A percentile compares a stretch with the other conserved stretches of the same genome.
Conservation (phyloP, 1,140 invertebrate species). For the Aphis craccivora region DNA sequence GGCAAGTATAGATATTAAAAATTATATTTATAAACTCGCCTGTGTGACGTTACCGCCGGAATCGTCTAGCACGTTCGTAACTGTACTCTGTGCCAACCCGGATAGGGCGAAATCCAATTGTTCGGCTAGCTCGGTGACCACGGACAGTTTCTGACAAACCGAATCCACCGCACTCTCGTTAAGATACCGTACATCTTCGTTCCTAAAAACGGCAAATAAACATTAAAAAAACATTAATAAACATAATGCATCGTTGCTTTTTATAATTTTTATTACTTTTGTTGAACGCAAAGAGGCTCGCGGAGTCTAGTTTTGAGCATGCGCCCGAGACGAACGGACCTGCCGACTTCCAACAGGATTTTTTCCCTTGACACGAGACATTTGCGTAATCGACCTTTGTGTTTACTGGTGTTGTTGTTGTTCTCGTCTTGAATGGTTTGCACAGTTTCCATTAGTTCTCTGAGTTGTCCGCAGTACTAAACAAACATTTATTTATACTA, state of each 20-base stretch:
- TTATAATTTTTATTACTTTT: constrained; percentile 63
- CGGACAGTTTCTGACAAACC: constrained; percentile 71
- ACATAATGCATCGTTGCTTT: neutral
- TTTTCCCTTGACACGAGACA: constrained; percentile 71
- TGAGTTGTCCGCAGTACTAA: constrained; percentile 69
- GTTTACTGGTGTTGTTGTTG: constrained; percentile 61
- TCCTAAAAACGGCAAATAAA: constrained; percentile 31
- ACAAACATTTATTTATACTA: constrained; percentile 40
- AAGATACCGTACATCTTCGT: constrained; percentile 59
- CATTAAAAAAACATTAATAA: neutral
- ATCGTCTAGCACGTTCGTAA: constrained; percentile 24
- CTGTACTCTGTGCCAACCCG: constrained; percentile 62
- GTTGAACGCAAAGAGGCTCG: constrained; percentile 68
- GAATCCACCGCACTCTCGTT: constrained; percentile 73
- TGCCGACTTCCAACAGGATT: constrained; percentile 75
- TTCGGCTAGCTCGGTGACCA: constrained; percentile 73
- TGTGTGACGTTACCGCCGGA: constrained; percentile 35
- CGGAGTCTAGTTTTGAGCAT: constrained; percentile 74
- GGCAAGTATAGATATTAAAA: no score
- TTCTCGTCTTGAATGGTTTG: constrained; percentile 63
- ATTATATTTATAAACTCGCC: neutral
- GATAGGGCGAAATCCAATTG: constrained; percentile 70
- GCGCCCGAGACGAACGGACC: constrained; percentile 75
- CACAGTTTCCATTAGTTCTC: constrained; percentile 68
- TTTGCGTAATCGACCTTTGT: constrained; percentile 59